Base-by-base conservation (phyloP, 1,140 invertebrate genomes). In the Scaptomyza hsui region DNA sequence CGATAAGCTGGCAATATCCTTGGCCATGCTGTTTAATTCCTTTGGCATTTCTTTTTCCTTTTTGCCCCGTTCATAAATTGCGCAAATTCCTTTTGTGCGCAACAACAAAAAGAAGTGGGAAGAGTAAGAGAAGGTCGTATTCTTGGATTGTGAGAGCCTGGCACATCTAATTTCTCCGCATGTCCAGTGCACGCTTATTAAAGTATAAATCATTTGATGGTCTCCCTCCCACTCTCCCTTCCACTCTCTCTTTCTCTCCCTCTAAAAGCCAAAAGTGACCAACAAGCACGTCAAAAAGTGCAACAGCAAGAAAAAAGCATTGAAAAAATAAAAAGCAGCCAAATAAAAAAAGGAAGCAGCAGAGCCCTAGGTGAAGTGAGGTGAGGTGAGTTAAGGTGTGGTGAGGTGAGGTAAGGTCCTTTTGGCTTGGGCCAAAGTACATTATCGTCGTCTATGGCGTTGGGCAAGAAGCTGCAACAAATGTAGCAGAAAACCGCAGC, bases 401-500 rank as follows among this genome's bases (percentile, higher is more conserved):
- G 10, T 26, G 63, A 59, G 59, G 53, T 70, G 57, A 51, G 13
- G 53, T 26, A 16, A 18, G 72, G 52, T 69, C 37, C 37, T 52
- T 57, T 56, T 44, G 44, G 51, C 61, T 78, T 86, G 56, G 70
- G 1, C 62, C 77, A 85, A 86, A 85, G 80, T 85, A 77, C 80
- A 85, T 85, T 85, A 85, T 86, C 79, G 80, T 77, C 69, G 53
- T 37, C 48, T 65, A 29, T 60, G 78, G 61, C 72, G 61, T 78
- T 49, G 48, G 74, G 73, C 73, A 77, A 71, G 62, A 70, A 70
- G 82, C 74, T 74, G 81, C 78, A 86, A 86, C 81, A 88, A 86
- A 86, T 86, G 82, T 86, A 82, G 81, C 81, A 88, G 82, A 88
- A 86, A 86, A 86, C 81, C 81, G 74, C 81, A 86, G 74, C 81